phyloP scores from a whole-genome alignment of 1,140 invertebrate species.

The Hypothenemus hampei region DNA sequence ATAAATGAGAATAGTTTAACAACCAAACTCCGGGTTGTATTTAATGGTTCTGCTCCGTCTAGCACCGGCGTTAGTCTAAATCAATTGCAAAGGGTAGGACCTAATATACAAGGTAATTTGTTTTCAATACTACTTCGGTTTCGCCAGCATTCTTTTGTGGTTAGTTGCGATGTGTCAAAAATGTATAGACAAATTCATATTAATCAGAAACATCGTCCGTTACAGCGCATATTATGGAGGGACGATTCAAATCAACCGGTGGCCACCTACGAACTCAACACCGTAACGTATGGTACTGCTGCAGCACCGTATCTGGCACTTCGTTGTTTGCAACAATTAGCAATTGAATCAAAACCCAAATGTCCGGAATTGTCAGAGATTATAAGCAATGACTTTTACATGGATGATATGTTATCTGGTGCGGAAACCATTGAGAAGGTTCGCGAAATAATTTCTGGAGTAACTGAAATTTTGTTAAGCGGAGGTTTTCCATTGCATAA shows the following conservation, averaged over 20 bases:
- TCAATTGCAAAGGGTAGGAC: conserved; percentile 40
- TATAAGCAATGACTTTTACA: conserved; percentile 44
- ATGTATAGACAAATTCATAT: conserved; percentile 42
- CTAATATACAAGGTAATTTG: conserved; percentile 45
- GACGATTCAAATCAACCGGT: neutral
- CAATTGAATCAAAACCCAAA: conserved; percentile 23
- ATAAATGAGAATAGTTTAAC: conserved; percentile 25
- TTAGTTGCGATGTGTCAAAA: conserved; percentile 44
- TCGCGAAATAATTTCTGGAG: no score
- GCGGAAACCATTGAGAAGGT: no score
- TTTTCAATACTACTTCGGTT: conserved; percentile 44
- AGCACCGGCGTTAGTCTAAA: conserved; percentile 40
- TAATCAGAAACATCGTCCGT: conserved; percentile 26
- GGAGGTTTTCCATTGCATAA: neutral
- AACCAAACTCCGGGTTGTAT: conserved; percentile 35
- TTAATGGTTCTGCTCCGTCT: conserved; percentile 34
- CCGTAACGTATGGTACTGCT: conserved; percentile 38
- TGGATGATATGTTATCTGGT: conserved; percentile 48
- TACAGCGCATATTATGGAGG: conserved; percentile 37
- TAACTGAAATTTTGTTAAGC: neutral
- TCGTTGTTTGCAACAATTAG: conserved; percentile 37
- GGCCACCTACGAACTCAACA: conserved; percentile 13
- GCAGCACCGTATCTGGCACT: conserved; percentile 40
- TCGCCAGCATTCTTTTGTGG: conserved; percentile 35
- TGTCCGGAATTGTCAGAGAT: conserved; percentile 33